These are phyloP conservation scores for Actenoides lindsayi DNA, from an alignment of 2,113 vertebrate genomes.

Conservation along the genomic window DNA sequence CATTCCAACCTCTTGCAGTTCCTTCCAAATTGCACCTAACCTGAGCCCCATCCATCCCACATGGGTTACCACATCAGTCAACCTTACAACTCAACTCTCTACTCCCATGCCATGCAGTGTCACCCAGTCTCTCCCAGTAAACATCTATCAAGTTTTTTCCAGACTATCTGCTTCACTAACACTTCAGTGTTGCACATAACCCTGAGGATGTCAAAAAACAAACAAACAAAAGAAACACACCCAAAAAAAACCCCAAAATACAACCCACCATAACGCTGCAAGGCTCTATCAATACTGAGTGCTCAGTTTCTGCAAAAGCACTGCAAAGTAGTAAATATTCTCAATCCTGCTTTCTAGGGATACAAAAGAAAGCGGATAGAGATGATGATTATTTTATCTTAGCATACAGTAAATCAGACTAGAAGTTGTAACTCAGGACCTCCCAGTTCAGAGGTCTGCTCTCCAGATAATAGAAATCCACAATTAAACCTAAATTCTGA, in stretches of 20 bases:
- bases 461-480: not conserved
- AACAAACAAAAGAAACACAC: too few species aligned
- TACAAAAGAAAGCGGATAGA: not conserved
- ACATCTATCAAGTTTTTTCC: not conserved
- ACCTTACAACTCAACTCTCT: not conserved
- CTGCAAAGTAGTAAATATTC: not conserved
- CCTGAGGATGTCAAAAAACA: too few species aligned
- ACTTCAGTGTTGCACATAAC: not conserved
- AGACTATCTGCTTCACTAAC: not conserved
- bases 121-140: not conserved
- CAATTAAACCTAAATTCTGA: not conserved
- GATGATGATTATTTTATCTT: not conserved
- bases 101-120: accelerated
- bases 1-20: not conserved
- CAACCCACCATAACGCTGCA: too few species aligned
- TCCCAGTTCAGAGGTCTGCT: not conserved
- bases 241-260: too few species aligned
- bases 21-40: not conserved
- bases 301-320: not conserved
- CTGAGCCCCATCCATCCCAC: not conserved
- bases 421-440: not conserved
- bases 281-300: not conserved
- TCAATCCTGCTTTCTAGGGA: not conserved
- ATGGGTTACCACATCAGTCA: not conserved
- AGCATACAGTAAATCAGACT: not conserved